A percentile compares a stretch with the other conserved stretches of the same genome.
Conservation (phyloP, 2,888 invertebrate species). For the Coelinius sp. region DNA sequence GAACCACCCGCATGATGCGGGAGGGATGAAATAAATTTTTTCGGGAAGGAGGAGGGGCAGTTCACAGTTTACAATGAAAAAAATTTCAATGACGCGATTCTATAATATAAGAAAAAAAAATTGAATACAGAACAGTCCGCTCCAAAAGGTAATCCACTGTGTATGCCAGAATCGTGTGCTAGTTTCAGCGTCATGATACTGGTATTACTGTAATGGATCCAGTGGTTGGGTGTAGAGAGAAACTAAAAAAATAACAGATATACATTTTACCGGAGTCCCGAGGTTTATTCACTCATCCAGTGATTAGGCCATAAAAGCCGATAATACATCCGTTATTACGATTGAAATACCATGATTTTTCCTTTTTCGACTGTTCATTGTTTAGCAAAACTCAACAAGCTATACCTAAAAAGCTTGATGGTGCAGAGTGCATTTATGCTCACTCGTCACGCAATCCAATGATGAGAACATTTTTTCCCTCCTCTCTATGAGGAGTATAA, state of each 20-base stretch:
- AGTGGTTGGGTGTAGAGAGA: background rate
- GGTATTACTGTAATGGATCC: background rate
- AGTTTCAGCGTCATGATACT: too few species aligned
- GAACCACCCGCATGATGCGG: too few species aligned
- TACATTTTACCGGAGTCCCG: background rate
- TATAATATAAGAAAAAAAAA: too few species aligned
- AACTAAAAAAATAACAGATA: conserved; percentile 2
- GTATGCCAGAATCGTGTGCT: too few species aligned
- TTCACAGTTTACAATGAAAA: too few species aligned
- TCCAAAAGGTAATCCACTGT: too few species aligned
- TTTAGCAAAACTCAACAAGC: conserved; percentile 8
- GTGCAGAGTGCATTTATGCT: background rate
- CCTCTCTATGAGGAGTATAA: background rate
- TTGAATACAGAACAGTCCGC: too few species aligned
- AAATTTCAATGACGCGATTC: too few species aligned
- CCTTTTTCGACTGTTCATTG: background rate
- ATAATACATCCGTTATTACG: conserved; percentile 32
- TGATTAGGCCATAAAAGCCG: conserved; percentile 23
- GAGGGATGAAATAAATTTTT: too few species aligned
- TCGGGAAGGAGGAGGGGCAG: too few species aligned
- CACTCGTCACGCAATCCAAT: background rate
- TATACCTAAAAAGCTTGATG: background rate
- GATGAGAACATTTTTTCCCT: background rate
- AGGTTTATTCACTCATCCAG: conserved; percentile 2
- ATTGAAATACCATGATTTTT: conserved; percentile 26